Evolutionary conservation across 1,140 invertebrate species (phyloP).

Genomic region (Drosophila chauvacae): DNA sequence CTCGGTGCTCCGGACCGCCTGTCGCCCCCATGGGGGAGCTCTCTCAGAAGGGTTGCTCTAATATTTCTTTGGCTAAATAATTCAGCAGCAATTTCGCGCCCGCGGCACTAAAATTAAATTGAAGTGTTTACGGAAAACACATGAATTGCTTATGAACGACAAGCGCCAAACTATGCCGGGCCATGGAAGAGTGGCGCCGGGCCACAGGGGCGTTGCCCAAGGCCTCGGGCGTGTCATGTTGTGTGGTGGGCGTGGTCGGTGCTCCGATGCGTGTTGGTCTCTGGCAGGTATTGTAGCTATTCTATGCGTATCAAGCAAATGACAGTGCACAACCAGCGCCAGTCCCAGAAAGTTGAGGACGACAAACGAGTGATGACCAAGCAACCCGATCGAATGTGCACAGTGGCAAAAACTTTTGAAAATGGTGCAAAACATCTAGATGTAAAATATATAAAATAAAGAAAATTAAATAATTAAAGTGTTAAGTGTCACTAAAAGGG

Average conservation of each 20-base stretch:
- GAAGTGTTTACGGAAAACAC: constrained; percentile 80
- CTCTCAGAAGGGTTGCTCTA: constrained; percentile 41
- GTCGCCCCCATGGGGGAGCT: not conserved
- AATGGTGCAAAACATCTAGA: not conserved
- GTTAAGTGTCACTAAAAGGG: too few relatives aligned
- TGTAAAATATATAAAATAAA: not conserved
- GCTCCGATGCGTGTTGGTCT: constrained; percentile 26
- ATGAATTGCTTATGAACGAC: constrained; percentile 79
- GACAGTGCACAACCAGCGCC: constrained; percentile 67
- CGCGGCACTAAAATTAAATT: constrained; percentile 80
- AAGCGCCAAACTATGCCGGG: constrained; percentile 55
- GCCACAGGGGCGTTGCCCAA: not conserved
- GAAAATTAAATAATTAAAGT: not conserved
- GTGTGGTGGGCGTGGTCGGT: constrained; percentile 63
- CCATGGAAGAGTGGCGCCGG: not conserved
- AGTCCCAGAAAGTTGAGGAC: constrained; percentile 50
- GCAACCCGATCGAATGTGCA: constrained; percentile 61
- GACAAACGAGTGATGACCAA: constrained; percentile 75
- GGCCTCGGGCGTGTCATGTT: constrained; percentile 51
- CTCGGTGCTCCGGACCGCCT: constrained; percentile 4
- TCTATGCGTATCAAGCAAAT: constrained; percentile 74
- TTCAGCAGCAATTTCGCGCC: constrained; percentile 79
- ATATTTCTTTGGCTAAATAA: constrained; percentile 77
- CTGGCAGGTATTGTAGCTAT: constrained; percentile 34
- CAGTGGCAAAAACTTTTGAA: constrained; percentile 22